These are phyloP conservation scores for Laodelphax striatellus DNA, from an alignment of 1,140 invertebrate genomes.

Conservation along the genomic window DNA sequence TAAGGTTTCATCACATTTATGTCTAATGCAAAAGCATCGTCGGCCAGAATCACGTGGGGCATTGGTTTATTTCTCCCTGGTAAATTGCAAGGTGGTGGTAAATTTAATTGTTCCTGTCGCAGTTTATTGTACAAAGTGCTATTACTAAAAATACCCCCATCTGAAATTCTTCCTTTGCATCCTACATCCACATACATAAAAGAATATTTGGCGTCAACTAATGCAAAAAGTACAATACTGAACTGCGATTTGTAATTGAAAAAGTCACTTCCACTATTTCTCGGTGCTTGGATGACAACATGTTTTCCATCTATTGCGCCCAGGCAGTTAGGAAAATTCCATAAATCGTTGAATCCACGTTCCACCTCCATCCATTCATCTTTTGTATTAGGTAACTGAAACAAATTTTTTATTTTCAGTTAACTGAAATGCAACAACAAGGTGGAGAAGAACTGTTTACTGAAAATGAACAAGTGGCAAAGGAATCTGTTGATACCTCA, in stretches of 20 bases:
- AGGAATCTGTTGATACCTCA: no score
- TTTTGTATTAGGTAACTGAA: neutral
- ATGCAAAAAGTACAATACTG: conserved; percentile 32
- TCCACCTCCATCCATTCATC: neutral
- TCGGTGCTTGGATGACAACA: conserved; percentile 31
- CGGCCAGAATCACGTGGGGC: conserved; percentile 33
- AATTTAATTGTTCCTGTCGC: neutral
- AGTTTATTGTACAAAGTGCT: neutral
- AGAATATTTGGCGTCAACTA: conserved; percentile 32
- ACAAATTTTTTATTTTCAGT: neutral
- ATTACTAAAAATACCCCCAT: conserved; percentile 19
- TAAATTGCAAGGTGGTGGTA: neutral
- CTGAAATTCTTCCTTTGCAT: conserved; percentile 28
- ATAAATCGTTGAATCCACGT: neutral
- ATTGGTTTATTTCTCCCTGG: conserved; percentile 16
- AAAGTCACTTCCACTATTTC: conserved; percentile 27
- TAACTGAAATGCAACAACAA: neutral
- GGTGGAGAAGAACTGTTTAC: neutral
- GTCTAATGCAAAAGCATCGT: conserved; percentile 29
- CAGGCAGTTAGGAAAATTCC: neutral
- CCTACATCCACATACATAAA: conserved; percentile 34
- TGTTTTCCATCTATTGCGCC: conserved; percentile 30
- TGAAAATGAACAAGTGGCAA: no score
- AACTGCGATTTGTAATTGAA: conserved; percentile 34
- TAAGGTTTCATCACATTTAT: conserved; percentile 34